Evolutionary conservation across 1,140 invertebrate genomes (phyloP), one percentile per base, ranked within the genome.

Genomic region (Ericerus pela): DNA sequence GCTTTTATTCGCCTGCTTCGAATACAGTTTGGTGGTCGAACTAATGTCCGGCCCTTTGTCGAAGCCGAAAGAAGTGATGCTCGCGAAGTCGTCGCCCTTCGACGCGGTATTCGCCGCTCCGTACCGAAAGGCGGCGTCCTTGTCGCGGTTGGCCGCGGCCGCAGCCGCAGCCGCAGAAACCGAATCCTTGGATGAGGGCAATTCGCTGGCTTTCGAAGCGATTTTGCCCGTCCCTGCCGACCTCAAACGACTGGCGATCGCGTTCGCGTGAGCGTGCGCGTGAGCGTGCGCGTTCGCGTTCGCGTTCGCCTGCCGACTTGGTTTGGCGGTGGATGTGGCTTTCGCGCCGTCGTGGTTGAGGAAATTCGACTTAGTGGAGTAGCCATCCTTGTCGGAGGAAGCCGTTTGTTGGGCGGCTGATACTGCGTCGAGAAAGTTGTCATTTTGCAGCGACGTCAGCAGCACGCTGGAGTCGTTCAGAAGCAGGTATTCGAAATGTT

Each of bases 401-500:
- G 16, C 16, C 20, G 22, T 18, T 38, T 38, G 14, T 24, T 18
- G 3, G 3, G 41, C 20, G 16, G 10, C 26, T n/a, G n/a, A n/a
- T n/a, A n/a, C n/a, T n/a, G n/a, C n/a, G 16, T 47, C 41, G 41
- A 5, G 26, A 10, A 24, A 24, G 41, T 24, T 47, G 41, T 47
- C 41, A 24, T 47, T 47, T 47, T 47, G 41, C 16, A 47, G 16
- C 14, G 41, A 47, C 3, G 41, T 47, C 26, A 47, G 26, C 41
- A 47, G 16, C 16, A 47, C 41, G 18, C 26, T 53, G 11, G 26
- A 30, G 36, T 31, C 28, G 20, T 53, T 33, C 20, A 31, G 18
- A 2, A 22, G 20, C 18, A 31, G 16, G 52, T 33, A 22, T 31
- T 53, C 18, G 52, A 31, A 53, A 22, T 53, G 51, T 31, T 53